Conservation (phyloP, 1,140 invertebrate genomes). For the Monomorium pharaonis region DNA sequence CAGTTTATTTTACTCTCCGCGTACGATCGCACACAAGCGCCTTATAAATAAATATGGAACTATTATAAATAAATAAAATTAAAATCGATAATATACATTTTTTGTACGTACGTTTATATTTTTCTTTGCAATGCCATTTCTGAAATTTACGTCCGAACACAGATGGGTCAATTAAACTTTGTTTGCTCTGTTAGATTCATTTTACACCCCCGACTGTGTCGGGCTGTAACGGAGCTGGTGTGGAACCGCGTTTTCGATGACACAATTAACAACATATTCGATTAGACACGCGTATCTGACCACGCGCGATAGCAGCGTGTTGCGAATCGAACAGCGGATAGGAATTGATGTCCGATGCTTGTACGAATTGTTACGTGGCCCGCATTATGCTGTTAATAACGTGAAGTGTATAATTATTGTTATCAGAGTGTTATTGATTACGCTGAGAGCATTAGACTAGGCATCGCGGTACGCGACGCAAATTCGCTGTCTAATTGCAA, state of each 20-base stretch:
- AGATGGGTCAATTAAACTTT: conserved; percentile 43
- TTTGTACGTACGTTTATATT: neutral
- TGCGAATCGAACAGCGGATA: conserved; percentile 33
- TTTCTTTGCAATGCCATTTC: neutral
- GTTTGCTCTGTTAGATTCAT: conserved; percentile 21
- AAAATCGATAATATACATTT: neutral
- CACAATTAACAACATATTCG: conserved; percentile 51
- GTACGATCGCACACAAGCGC: neutral
- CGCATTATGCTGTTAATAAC: conserved; percentile 50
- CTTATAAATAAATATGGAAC: no score
- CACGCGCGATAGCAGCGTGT: neutral
- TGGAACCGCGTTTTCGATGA: conserved; percentile 43
- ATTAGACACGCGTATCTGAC: conserved; percentile 46
- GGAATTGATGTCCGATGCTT: conserved; percentile 45
- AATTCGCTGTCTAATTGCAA: neutral
- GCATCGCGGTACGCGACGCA: neutral
- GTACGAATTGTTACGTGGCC: conserved; percentile 38
- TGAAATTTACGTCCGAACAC: neutral
- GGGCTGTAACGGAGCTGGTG: neutral
- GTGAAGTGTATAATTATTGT: conserved; percentile 42
- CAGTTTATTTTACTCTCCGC: neutral
- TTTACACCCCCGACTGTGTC: neutral
- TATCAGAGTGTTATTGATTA: conserved; percentile 47
- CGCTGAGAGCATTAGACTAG: conserved; percentile 6
- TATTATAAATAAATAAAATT: neutral